Evolutionary conservation across 2,113 vertebrate genomes (phyloP), one percentile per base, ranked within the genome.

Genomic region (Poeciliopsis occidentalis): DNA sequence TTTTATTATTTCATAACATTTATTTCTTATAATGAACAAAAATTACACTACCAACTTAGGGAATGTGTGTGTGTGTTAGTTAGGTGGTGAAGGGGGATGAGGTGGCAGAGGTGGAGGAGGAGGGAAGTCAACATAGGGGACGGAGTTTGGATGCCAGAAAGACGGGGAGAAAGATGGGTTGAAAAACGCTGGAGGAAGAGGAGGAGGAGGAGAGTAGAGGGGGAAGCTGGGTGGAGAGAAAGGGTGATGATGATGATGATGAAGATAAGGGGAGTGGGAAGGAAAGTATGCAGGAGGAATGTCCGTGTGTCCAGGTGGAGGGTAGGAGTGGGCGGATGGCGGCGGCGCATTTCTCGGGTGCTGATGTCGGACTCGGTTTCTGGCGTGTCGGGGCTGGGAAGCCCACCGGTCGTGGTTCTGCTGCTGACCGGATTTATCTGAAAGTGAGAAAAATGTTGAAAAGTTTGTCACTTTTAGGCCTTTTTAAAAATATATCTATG

Each of bases 191-290:
- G 84, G 88, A 64, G 82, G 82, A 22, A 87, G 87, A 39, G 79
- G 88, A 62, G 88, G 88, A 62, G 88, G 83, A 3, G 69, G 80
- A 2, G 76, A 82, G 34, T 87, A 93, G 24, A 84, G 82, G 30
- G 85, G 82, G 73, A 86, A 92, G 75, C 30, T 75, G 11, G 83
- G 82, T 1, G 80, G 81, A n/a, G 80, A 65, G 8, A 80, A 89
- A 15, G 57, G 63, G 6, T 76, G 80, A 1, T 81, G 79, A 3
- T 80, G 87, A 63, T 86, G 83, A 32, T 80, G 87, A 63, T 84
- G 83, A 1, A 84, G 87, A 63, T 86, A 91, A 12, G 73, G 83
- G 34, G 78, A 91, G 22, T 82, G 86, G 64, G 87, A 81, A 32
- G 82, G 85, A 17, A 77, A 63, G 85, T 87, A 85, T 64, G 79